These are phyloP conservation scores for Hemitrygon akajei DNA, from an alignment of 2,797 vertebrate species.

Conservation along the genomic window DNA sequence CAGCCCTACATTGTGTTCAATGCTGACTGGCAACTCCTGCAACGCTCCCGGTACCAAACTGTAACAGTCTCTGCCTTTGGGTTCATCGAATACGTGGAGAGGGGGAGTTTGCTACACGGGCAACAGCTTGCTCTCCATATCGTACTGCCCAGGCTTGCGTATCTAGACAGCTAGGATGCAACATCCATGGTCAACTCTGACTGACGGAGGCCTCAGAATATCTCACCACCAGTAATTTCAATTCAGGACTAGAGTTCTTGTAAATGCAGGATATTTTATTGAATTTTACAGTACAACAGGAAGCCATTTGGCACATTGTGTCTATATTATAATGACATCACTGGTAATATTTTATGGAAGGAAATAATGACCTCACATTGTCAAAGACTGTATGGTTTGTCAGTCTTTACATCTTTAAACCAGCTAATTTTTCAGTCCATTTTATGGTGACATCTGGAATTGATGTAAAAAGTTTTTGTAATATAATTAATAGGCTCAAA, in stretches of 20 bases:
- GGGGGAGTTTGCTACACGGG: too few species aligned
- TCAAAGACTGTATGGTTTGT: neutral
- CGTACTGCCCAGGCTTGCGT: too few species aligned
- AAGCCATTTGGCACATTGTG: neutral
- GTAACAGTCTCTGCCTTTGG: too few species aligned
- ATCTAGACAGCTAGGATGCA: too few species aligned
- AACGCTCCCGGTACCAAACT: too few species aligned
- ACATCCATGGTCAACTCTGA: too few species aligned
- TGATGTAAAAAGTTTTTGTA: neutral
- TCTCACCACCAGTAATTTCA: neutral
- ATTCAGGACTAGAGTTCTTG: neutral
- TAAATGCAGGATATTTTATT: neutral
- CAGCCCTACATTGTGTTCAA: too few species aligned
- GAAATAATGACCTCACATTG: neutral
- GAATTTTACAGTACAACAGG: neutral
- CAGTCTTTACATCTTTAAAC: slow-evolving; percentile 17
- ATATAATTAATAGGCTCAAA: slow-evolving; percentile 24
- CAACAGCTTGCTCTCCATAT: too few species aligned
- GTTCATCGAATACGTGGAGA: too few species aligned
- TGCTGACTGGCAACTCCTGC: too few species aligned
- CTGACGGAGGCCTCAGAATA: neutral
- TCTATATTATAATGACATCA: neutral
- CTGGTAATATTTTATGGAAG: neutral
- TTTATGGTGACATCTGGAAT: slow-evolving; percentile 23
- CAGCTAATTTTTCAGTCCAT: neutral